Conservation (phyloP, 2,888 invertebrate species). For the Trypoxylon attenuatum region DNA sequence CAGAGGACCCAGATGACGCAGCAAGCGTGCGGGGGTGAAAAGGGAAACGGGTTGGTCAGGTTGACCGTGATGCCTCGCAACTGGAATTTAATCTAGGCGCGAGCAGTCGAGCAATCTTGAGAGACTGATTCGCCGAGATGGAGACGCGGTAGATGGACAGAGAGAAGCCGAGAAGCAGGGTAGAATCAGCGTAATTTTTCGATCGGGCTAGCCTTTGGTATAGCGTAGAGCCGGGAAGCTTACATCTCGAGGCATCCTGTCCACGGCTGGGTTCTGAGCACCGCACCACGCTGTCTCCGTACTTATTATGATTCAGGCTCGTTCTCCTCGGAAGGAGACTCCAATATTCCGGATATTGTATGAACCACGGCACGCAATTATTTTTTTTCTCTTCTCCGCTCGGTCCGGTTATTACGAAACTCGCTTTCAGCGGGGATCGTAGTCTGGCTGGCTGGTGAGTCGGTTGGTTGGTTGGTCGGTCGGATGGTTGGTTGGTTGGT, state of each 20-base stretch:
- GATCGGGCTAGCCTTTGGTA: no score
- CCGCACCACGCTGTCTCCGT: conserved; percentile 1
- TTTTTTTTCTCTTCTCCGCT: conserved; percentile 27
- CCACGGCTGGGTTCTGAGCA: conserved; percentile 31
- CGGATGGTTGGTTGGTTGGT: no score
- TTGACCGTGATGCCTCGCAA: conserved; percentile 11
- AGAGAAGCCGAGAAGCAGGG: no score
- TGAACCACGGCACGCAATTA: conserved; percentile 52
- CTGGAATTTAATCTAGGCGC: conserved; percentile 39
- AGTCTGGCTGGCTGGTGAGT: no score
- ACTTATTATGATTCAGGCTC: conserved; percentile 50
- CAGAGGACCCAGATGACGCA: no score
- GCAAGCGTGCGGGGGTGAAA: no score
- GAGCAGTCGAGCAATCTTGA: conserved; percentile 38
- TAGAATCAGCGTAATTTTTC: no score
- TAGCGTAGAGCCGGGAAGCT: no score
- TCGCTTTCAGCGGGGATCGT: conserved; percentile 54
- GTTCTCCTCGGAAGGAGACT: conserved; percentile 32
- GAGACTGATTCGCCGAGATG: conserved; percentile 17
- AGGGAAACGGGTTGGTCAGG: no score
- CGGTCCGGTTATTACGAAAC: conserved; percentile 60
- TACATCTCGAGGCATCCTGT: neutral
- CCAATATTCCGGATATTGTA: conserved; percentile 60
- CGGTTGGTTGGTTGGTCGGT: no score
- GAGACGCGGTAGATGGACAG: no score